These are phyloP conservation scores for Saccostrea glomerata DNA, from an alignment of 1,140 invertebrate genomes.

Conservation along the genomic window DNA sequence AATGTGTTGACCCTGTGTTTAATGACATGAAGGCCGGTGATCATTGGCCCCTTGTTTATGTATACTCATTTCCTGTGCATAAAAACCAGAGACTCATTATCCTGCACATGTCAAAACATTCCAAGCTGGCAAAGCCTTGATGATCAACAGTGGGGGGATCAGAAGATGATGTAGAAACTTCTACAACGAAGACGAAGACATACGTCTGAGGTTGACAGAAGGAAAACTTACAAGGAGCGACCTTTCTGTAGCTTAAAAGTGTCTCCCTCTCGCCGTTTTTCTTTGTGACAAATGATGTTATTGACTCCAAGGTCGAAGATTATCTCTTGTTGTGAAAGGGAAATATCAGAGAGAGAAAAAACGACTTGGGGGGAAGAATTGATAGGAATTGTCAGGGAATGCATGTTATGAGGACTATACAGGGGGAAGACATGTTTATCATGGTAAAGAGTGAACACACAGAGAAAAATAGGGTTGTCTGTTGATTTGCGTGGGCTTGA, in stretches of 20 bases:
- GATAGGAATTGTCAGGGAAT: not conserved
- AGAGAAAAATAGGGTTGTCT: not conserved
- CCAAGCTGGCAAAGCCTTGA: not conserved
- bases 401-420: not conserved
- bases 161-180: not conserved
- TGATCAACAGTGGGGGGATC: not conserved
- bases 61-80: constrained; percentile 19
- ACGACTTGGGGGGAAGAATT: not conserved
- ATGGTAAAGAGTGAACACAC: not conserved
- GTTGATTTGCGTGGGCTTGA: not conserved
- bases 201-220: not conserved
- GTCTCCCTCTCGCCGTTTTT: not conserved
- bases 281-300: not conserved
- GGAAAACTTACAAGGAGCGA: not conserved
- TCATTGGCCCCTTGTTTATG: constrained; percentile 15
- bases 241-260: not conserved
- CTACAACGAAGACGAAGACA: not conserved
- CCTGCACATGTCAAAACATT: constrained; percentile 12
- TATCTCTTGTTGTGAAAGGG: not conserved
- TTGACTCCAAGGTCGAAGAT: not conserved
- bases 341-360: not conserved
- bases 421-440: not conserved
- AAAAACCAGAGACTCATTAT: not conserved
- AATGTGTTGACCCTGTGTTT: not conserved
- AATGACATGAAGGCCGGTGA: not conserved